Percentiles rank a stretch among this genome's conserved stretches.
phyloP scores from a whole-genome alignment of 1,140 invertebrate species.

The Orussus abietinus region DNA sequence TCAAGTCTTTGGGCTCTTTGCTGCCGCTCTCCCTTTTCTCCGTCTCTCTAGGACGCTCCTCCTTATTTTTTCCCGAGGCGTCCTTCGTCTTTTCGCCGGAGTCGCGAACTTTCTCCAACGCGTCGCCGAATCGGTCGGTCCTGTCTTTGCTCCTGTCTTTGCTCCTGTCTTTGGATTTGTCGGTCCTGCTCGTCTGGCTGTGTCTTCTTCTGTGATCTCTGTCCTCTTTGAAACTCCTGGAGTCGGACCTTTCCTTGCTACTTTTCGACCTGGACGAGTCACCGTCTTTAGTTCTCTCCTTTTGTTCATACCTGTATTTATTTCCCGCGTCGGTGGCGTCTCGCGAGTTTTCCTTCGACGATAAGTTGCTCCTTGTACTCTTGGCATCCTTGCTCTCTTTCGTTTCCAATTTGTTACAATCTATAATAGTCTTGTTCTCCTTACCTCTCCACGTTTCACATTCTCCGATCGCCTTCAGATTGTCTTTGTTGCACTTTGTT shows the following conservation, averaged over 20 bases:
- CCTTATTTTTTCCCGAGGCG: conserved; percentile 18
- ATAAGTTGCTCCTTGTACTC: conserved; percentile 27
- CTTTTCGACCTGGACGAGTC: conserved; percentile 30
- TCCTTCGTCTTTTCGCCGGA: conserved; percentile 27
- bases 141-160: conserved; percentile 28
- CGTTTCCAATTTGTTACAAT: conserved; percentile 38
- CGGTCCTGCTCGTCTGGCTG: conserved; percentile 12
- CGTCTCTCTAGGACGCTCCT: conserved; percentile 28
- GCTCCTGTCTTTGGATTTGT: conserved; percentile 22
- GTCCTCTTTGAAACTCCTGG: conserved; percentile 16
- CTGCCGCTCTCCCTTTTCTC: conserved; percentile 31
- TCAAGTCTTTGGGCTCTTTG: conserved; percentile 44
- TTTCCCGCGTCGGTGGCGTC: conserved; percentile 34
- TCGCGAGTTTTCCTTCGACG: conserved; percentile 39
- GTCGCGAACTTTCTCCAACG: too few species aligned
- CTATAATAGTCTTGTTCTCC: conserved; percentile 48
- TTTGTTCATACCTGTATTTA: conserved; percentile 35
- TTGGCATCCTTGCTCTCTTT: conserved; percentile 31
- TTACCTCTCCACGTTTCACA: conserved; percentile 30
- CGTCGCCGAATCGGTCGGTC: too few species aligned
- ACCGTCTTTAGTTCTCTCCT: conserved; percentile 43
- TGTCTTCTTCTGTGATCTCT: conserved; percentile 7
- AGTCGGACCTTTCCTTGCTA: conserved; percentile 40
- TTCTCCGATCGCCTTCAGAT: conserved; percentile 34
- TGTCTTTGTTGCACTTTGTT: conserved; percentile 32